Conservation (phyloP, 2,888 invertebrate genomes). For the Sicus ferrugineus region DNA sequence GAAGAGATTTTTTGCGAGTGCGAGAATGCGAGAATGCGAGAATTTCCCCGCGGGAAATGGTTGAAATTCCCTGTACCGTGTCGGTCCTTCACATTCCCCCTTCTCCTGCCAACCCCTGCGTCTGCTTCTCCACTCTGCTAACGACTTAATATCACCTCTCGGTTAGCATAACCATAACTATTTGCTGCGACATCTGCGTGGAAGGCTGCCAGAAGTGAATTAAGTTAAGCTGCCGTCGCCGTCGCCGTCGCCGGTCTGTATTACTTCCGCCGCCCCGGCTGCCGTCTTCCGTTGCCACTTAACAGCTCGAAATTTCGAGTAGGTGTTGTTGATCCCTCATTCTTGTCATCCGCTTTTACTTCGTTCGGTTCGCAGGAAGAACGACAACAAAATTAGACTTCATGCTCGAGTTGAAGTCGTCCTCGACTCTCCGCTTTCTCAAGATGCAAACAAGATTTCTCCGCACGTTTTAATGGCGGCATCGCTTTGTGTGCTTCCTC, state of each 20-base stretch:
- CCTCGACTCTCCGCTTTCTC: not conserved
- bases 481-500: slow-evolving; percentile 16
- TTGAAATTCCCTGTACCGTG: no score
- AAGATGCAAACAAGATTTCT: slow-evolving; percentile 25
- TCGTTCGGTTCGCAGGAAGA: not conserved
- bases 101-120: not conserved
- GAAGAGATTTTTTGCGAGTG: no score
- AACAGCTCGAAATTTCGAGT: not conserved
- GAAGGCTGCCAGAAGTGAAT: slow-evolving; percentile 31
- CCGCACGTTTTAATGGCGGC: not conserved
- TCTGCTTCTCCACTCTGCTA: not conserved
- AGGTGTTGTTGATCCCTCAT: not conserved
- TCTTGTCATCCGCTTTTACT: not conserved
- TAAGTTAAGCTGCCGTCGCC: slow-evolving; percentile 12
- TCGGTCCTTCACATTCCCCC: no score
- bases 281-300: not conserved
- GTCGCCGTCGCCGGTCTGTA: not conserved
- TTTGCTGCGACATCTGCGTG: slow-evolving; percentile 14
- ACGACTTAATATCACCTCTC: slow-evolving; percentile 6
- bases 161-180: not conserved
- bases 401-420: not conserved
- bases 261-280: no score
- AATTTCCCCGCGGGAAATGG: no score
- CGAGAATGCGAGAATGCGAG: no score
- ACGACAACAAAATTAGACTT: slow-evolving; percentile 26